Base-by-base conservation (phyloP, 2,888 invertebrate species). In the Leucozona laternaria region DNA sequence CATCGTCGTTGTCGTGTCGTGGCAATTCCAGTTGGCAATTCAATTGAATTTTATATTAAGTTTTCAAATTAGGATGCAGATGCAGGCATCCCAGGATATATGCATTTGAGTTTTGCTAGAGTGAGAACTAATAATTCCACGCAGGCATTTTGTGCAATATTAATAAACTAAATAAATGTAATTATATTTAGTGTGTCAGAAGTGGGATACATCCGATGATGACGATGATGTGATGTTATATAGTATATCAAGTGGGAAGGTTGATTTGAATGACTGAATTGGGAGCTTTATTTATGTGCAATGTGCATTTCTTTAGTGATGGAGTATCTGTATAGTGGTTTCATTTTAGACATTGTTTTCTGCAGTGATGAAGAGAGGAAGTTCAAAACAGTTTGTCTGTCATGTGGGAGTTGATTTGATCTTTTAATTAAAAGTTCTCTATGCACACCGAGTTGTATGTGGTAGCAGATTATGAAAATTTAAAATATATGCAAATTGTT, bases 31-130 rank as follows among this genome's bases (percentile, higher is more conserved):
- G 86, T 86, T 82, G 70, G 86, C 78, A 78, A 78, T 82, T 86
- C 82, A 82, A 86, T 86, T 86, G 82, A 86, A 82, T 86, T 86
- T 78, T 82, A 78, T 82, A 82, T 79, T 78, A 78, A 79, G 76
- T 84, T 80, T 76, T 76, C 79, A 76, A 71, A 84, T 68, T 79
- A 66, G 25, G 55, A 82, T 79, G 73, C 62, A 70, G 53, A 71
- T 34, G 37, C 37, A 60, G n/a, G n/a, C n/a, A n/a, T n/a, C n/a
- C 6, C 7, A 31, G 60, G 40, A 60, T 60, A 76, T 84, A 66
- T 79, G 64, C 84, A 84, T 76, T 75, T 84, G 75, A 76, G 60
- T 60, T 64, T 17, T 34, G 40, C 58, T 22, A 55, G 37, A 50
- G 62, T 55, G 68, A 55, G 50, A 40, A 8, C 17, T 55, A 55